phyloP scores from a whole-genome alignment of 2,113 vertebrate genomes.

The Micronycteris hirsuta region DNA sequence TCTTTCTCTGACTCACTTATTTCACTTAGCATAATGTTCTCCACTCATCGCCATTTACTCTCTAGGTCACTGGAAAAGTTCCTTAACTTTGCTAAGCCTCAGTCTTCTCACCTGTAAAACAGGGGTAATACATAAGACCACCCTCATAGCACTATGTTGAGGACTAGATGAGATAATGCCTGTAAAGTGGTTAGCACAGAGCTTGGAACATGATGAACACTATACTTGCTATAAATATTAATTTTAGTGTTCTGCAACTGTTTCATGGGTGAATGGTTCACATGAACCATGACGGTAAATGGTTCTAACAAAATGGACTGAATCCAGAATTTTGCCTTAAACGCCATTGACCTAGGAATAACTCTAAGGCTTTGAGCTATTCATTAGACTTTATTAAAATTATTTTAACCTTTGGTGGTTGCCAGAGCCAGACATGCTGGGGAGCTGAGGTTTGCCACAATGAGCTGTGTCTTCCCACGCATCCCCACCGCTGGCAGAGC shows the following conservation, averaged over 20 bases:
- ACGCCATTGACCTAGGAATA: slow-evolving; percentile 55
- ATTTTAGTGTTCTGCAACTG: not conserved
- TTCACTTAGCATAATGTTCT: too few relatives aligned
- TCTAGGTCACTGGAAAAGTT: not conserved
- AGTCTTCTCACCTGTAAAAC: not conserved
- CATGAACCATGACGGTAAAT: slow-evolving; percentile 14
- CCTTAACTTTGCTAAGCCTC: not conserved
- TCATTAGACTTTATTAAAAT: slow-evolving; percentile 73
- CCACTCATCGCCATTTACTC: not conserved
- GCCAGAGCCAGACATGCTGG: slow-evolving; percentile 67
- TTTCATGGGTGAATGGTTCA: not conserved
- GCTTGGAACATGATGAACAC: not conserved
- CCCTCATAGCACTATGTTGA: not conserved
- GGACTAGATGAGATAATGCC: not conserved
- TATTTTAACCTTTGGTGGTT: slow-evolving; percentile 78
- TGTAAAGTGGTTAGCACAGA: not conserved
- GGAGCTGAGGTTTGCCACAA: slow-evolving; percentile 74
- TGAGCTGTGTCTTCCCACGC: slow-evolving; percentile 61
- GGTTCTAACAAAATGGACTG: slow-evolving; percentile 11
- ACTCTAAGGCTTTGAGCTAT: slow-evolving; percentile 65
- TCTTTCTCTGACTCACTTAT: too few relatives aligned
- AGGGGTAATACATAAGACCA: not conserved
- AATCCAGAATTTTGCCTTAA: slow-evolving; percentile 40
- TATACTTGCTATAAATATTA: not conserved
- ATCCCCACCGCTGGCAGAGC: slow-evolving; percentile 48